Evolutionary conservation across 2,797 vertebrate species (phyloP).

Genomic region (Hemitrygon akajei): DNA sequence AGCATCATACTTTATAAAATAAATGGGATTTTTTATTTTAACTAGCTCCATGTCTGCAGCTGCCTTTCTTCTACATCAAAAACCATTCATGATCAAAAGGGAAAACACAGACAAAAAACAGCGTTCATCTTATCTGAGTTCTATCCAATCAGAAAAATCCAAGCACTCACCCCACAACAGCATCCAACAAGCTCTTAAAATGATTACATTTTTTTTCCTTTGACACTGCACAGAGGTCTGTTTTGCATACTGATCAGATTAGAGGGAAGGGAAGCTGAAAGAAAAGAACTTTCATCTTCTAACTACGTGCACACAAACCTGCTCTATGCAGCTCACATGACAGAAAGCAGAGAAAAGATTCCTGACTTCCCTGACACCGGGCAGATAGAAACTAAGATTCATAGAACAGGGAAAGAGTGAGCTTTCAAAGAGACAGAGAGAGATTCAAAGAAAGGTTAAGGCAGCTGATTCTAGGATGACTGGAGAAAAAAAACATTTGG

Average conservation of each 20-base stretch:
- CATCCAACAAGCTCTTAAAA: neutral
- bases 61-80: neutral
- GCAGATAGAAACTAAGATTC: neutral
- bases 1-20: neutral
- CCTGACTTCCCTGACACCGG: neutral
- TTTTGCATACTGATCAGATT: neutral
- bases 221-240: neutral
- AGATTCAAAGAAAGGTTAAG: neutral
- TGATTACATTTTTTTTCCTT: neutral
- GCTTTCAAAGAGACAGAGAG: neutral
- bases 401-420: neutral
- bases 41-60: neutral
- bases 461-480: neutral
- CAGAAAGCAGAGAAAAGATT: neutral
- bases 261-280: neutral
- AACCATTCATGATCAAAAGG: neutral
- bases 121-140: neutral
- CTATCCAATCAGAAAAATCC: neutral
- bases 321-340: neutral
- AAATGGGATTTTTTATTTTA: constrained; percentile 13
- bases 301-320: neutral
- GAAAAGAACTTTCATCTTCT: neutral
- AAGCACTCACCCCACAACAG: neutral
- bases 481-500: neutral
- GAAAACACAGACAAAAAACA: neutral